Base-by-base conservation (phyloP, 2,888 invertebrate genomes). In the Muscina levida region DNA sequence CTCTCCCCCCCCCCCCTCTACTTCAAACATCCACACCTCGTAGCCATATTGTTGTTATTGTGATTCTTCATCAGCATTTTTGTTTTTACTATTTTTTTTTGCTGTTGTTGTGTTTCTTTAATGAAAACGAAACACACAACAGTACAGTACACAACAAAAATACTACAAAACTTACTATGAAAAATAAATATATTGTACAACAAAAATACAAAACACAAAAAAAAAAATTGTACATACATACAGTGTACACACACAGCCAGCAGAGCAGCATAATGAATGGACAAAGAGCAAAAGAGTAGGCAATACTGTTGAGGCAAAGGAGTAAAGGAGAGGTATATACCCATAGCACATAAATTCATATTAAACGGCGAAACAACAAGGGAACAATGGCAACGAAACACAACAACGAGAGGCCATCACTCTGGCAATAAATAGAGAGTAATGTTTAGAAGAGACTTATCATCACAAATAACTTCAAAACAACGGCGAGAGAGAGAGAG, bases 131-230 rank as follows among this genome's bases (percentile, higher is more conserved):
- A 79, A 72, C 71, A 67, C 46, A 46, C 68, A 56, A 80, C 80
- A 80, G 84, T 84, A 84, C 83, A 80, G 79, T 78, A 82, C 83
- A 82, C 83, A 83, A 82, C 82, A 83, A 83, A 79, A 82, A 82
- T 82, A 84, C 82, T 83, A 84, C 67, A 79, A 77, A 73, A 83
- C 76, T 76, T 62, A 79, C 80, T 80, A 79, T 67, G 70, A 72
- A 59, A 39, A 59, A 48, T 31, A 51, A 67, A 51, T 66, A 68
- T 24, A n/a, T n/a, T n/a, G n/a, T n/a, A 67, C 17, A 68, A 77
- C 57, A 59, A 77, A 76, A 80, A 72, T 31, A 68, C 59, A 67
- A 76, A 80, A 72, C 39, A 68, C 59, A 67, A 76, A 51, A 48
- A 44, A 44, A 67, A 48, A 68, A 53, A 70, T 62, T 6, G 48